Evolutionary conservation across 1,140 invertebrate genomes (phyloP).

Genomic region (Pseudomyrmex sp.): DNA sequence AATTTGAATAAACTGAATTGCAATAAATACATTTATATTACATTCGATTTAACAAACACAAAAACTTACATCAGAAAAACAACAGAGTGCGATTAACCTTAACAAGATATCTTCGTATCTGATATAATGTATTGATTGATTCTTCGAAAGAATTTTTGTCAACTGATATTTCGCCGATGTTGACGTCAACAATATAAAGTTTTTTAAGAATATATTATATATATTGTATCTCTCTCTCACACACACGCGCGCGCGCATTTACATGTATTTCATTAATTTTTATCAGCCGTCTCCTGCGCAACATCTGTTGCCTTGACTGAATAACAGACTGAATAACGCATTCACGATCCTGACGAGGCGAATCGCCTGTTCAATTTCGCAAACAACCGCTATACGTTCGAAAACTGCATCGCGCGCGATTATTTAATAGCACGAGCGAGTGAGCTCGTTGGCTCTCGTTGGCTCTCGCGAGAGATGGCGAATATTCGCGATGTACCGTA

Average conservation of each 20-base stretch:
- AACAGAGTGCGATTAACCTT: no score
- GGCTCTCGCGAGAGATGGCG: not conserved
- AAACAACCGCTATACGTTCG: not conserved
- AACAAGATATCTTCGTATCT: no score
- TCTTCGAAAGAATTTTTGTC: no score
- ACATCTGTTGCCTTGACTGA: not conserved
- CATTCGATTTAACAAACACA: no score
- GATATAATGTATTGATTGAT: no score
- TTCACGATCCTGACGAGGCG: not conserved
- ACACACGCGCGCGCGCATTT: not conserved
- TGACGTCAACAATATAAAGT: no score
- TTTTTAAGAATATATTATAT: no score
- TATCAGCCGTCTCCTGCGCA: not conserved
- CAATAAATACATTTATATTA: no score
- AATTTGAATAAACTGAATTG: constrained; percentile 14
- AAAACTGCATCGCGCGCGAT: constrained; percentile 38
- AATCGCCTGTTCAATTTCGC: constrained; percentile 24
- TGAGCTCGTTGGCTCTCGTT: not conserved
- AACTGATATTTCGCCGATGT: no score
- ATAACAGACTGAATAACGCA: not conserved
- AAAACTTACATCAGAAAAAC: no score
- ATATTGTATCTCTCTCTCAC: no score
- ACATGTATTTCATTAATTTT: not conserved
- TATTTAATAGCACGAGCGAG: constrained; percentile 46
- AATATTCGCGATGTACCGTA: constrained; percentile 11